Evolutionary conservation across 2,888 invertebrate genomes (phyloP).

Genomic region (Apoderus coryli): DNA sequence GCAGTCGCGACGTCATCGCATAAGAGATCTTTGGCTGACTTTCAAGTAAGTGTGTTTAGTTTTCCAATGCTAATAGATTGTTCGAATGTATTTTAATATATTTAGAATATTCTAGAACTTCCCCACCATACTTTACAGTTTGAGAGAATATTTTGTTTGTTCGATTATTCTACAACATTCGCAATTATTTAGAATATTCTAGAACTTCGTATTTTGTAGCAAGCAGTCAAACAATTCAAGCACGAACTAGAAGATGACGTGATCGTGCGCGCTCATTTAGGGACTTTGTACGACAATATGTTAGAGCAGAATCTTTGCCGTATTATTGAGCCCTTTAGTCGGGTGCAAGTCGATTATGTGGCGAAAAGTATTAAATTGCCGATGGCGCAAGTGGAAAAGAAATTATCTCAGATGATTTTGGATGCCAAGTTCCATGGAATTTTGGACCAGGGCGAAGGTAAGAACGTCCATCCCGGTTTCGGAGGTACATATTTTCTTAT

Average conservation of each 20-base stretch:
- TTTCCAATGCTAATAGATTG: too few relatives aligned
- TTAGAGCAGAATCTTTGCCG: slow-evolving; percentile 97
- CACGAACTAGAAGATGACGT: slow-evolving; percentile 88
- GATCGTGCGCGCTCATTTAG: slow-evolving; percentile 92
- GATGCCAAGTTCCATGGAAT: slow-evolving; percentile 97
- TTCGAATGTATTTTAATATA: too few relatives aligned
- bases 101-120: too few relatives aligned
- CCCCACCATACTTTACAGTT: too few relatives aligned
- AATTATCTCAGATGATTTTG: slow-evolving; percentile 98
- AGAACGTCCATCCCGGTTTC: slow-evolving; percentile 10
- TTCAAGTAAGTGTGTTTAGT: too few relatives aligned
- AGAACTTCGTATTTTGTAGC: too few relatives aligned
- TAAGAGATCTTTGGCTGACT: slow-evolving; percentile 92
- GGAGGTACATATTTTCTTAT: slow-evolving; percentile 4
- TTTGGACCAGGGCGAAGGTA: slow-evolving; percentile 89
- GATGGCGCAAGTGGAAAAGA: slow-evolving; percentile 89
- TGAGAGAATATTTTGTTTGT: too few relatives aligned
- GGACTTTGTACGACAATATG: slow-evolving; percentile 95
- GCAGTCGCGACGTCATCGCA: slow-evolving; percentile 93
- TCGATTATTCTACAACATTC: too few relatives aligned
- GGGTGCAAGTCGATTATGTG: slow-evolving; percentile 88
- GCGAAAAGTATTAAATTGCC: slow-evolving; percentile 83
- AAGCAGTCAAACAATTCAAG: slow-evolving; percentile 72
- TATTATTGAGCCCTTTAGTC: slow-evolving; percentile 96
- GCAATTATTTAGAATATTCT: too few relatives aligned